Conservation (phyloP, 2,113 vertebrate species). For the Apodemus sylvaticus region DNA sequence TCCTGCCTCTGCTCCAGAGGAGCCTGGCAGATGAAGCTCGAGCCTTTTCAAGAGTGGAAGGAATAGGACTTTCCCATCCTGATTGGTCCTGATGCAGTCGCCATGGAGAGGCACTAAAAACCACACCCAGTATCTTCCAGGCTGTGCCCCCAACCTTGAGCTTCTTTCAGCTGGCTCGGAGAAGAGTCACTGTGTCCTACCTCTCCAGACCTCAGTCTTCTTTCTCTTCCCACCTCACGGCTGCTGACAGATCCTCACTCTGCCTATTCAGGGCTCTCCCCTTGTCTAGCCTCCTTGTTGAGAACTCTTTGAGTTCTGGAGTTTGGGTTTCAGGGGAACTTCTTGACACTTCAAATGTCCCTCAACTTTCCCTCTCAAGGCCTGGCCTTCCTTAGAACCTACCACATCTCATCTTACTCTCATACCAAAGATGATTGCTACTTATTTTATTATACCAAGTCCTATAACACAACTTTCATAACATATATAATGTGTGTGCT, state of each 20-base stretch:
- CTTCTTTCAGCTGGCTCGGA: background rate
- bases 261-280: background rate
- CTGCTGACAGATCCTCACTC: background rate
- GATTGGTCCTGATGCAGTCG: background rate
- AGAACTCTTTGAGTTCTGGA: background rate
- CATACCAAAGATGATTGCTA: background rate
- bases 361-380: background rate
- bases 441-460: background rate
- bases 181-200: background rate
- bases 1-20: background rate
- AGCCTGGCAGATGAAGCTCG: background rate
- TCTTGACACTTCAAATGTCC: background rate
- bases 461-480: background rate
- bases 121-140: accelerated
- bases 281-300: background rate
- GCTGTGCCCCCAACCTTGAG: background rate
- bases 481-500: background rate
- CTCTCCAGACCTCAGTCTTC: background rate
- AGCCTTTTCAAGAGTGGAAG: background rate
- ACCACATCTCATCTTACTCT: background rate
- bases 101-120: background rate
- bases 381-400: background rate
- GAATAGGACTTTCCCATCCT: background rate
- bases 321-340: background rate
- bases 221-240: background rate